Evolutionary conservation across 2,113 vertebrate species (phyloP), one percentile per base, ranked within the genome.

Genomic region (Paralichthys olivaceus): DNA sequence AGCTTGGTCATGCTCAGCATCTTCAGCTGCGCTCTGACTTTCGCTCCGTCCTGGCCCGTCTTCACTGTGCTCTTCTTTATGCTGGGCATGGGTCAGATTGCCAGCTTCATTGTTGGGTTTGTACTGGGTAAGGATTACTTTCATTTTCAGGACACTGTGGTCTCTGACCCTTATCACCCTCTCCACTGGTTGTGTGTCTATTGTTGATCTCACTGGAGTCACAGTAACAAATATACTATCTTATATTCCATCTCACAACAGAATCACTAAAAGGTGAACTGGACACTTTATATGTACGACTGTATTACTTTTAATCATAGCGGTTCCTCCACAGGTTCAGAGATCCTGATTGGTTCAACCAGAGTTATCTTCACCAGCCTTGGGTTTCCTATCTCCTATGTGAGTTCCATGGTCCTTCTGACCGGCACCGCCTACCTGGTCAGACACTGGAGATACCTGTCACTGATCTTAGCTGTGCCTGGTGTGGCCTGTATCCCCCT

Each of bases 281-380:
- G 4, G 13, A 3, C 15, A 15, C 45, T 13, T 29, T 22, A 37
- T 22, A 6, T 29, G 3, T 4, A 8, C 13, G 11, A 37, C 4
- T 63, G 34, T 32, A 4, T 7, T 20, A 13, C 4, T 62, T 68
- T 60, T 3, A n/a, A 71, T 22, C 5, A 7, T 5, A 0, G 1
- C 0, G 0, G 61, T 76, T 53, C 13, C 12, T 56, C 22, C 13
- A 15, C 65, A 91, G 79, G 87, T 43, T 81, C 86, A 43, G 88
- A 91, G 73, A 37, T 87, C 64, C 43, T 90, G 19, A 55, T 43
- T 1, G 86, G 88, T 26, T 15, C 47, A 0, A 34, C 66, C 13
- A 80, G 88, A 79, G 61, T 90, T 6, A 4, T 85, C n/a, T 90
- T 77, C 71, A 72, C 26, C 49, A 77, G 17, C 57, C 60, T 91